phyloP scores from a whole-genome alignment of 2,888 invertebrate genomes.

The Pinctada fucata region DNA sequence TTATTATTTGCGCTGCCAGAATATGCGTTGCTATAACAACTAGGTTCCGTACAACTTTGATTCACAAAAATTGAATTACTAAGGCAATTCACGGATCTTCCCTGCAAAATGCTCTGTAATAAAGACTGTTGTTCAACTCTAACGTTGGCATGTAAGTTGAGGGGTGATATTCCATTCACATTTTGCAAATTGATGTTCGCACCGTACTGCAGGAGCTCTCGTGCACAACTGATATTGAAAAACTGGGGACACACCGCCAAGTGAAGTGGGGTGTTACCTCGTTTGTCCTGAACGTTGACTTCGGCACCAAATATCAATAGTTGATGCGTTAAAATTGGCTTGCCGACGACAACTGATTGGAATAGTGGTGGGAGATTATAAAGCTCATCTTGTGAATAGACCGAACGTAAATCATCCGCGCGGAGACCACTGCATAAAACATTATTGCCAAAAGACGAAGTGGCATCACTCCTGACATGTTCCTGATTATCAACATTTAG shows the following conservation, averaged over 20 bases:
- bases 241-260: conserved; percentile 80
- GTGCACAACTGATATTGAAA: conserved; percentile 79
- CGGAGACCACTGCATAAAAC: background rate
- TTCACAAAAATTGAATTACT: conserved; percentile 29
- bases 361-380: conserved; percentile 81
- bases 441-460: conserved; percentile 12
- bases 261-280: conserved; percentile 81
- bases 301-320: conserved; percentile 80
- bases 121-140: conserved; percentile 79
- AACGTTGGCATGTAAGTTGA: conserved; percentile 79
- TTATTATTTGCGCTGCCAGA: conserved; percentile 25
- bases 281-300: conserved; percentile 79
- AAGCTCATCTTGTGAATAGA: conserved; percentile 79
- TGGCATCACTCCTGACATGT: conserved; percentile 16
- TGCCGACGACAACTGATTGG: conserved; percentile 80
- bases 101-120: conserved; percentile 74
- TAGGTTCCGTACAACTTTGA: conserved; percentile 21
- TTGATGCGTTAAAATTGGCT: conserved; percentile 79
- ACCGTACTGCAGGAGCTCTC: conserved; percentile 79
- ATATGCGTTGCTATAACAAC: conserved; percentile 32
- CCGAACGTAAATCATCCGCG: conserved; percentile 62
- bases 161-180: conserved; percentile 79
- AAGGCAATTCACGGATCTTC: conserved; percentile 47
- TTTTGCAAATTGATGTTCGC: conserved; percentile 78
- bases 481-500: conserved; percentile 30